phyloP scores from a whole-genome alignment of 2,113 vertebrate genomes.

The Bujurquina vittata region DNA sequence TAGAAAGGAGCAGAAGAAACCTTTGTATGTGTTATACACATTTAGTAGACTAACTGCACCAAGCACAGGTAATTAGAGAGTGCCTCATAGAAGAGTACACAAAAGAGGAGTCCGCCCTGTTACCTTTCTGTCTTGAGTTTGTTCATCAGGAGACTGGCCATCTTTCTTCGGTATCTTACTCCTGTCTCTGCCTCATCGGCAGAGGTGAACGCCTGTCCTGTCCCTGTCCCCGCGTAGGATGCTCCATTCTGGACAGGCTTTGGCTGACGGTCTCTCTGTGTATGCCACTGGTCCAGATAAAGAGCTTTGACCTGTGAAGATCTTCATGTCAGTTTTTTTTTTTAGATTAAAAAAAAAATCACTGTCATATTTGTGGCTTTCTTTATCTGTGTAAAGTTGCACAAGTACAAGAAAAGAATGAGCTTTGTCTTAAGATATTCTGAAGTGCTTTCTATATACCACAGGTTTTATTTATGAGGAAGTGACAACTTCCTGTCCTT shows the following conservation, averaged over 20 bases:
- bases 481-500: background rate
- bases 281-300: constrained; percentile 71
- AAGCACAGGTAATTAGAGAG: background rate
- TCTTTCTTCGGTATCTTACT: constrained; percentile 54
- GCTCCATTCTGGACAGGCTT: background rate
- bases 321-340: background rate
- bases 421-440: background rate
- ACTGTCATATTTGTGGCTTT: fast-evolving
- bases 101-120: background rate
- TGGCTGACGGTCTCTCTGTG: background rate
- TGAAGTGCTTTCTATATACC: background rate
- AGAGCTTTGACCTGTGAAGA: constrained; percentile 40
- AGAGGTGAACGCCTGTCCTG: background rate
- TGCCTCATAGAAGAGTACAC: background rate
- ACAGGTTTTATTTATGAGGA: background rate
- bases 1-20: background rate
- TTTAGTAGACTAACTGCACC: background rate
- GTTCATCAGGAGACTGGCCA: constrained; percentile 55
- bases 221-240: background rate
- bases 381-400: background rate
- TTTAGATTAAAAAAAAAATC: background rate
- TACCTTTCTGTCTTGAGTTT: constrained; percentile 58
- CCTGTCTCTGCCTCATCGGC: constrained; percentile 35
- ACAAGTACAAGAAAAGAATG: background rate
- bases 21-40: background rate